Conservation (phyloP, 2,797 vertebrate species). For the Trachurus trachurus region DNA sequence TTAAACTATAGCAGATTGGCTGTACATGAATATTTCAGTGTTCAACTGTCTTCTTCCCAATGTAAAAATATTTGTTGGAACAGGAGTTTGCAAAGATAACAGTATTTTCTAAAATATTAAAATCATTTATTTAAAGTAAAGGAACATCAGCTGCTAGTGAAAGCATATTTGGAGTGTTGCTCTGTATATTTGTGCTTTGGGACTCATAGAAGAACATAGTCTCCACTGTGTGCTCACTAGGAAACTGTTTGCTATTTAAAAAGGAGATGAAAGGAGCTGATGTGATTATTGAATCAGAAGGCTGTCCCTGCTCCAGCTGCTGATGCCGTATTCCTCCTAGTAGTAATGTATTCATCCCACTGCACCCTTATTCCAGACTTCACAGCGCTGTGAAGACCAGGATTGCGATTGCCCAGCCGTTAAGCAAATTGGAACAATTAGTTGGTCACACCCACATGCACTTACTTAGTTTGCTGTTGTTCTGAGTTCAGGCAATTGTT, state of each 20-base stretch:
- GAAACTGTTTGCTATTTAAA: constrained; percentile 18
- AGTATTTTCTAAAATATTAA: constrained; percentile 7
- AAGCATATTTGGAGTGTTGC: constrained; percentile 8
- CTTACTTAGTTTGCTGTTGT: not conserved
- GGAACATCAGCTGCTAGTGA: not conserved
- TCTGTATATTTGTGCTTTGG: constrained; percentile 5
- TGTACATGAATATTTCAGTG: constrained; percentile 5
- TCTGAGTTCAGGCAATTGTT: not conserved
- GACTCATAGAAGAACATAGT: not conserved
- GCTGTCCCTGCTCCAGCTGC: constrained; percentile 7
- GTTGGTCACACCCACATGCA: not conserved
- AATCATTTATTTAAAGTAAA: constrained; percentile 19
- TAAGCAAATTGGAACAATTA: constrained; percentile 8
- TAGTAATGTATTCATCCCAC: constrained; percentile 4
- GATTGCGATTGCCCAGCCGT: not conserved
- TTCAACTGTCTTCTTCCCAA: constrained; percentile 6
- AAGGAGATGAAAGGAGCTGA: constrained; percentile 31
- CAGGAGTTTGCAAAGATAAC: not conserved
- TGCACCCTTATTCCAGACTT: not conserved
- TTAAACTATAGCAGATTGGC: constrained; percentile 27
- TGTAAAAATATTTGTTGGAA: not conserved
- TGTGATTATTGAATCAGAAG: constrained; percentile 41
- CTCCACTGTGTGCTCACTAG: constrained; percentile 1
- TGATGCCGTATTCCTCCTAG: constrained; percentile 6
- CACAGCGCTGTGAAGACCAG: not conserved